These are phyloP conservation scores for Stratiomys singularior DNA, from an alignment of 2,888 invertebrate species.

Conservation along the genomic window DNA sequence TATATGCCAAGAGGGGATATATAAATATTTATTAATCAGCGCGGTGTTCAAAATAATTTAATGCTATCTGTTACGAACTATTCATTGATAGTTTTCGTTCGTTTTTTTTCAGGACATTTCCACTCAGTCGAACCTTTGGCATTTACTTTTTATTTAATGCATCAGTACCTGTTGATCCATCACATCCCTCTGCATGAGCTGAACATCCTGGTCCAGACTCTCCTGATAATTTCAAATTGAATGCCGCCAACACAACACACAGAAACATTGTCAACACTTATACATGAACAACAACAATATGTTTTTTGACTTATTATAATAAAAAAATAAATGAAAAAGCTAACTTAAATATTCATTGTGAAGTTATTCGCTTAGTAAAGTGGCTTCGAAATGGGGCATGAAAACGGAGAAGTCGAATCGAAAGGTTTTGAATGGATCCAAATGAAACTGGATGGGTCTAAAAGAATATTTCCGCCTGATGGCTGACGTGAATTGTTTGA, in stretches of 20 bases:
- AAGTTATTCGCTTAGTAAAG: background rate
- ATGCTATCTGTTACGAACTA: constrained; percentile 4
- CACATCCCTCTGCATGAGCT: constrained; percentile 93
- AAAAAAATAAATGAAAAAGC: constrained; percentile 11
- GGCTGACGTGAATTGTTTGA: too few relatives aligned
- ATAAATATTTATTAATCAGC: background rate
- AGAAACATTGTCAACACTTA: constrained; percentile 62
- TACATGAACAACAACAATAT: constrained; percentile 49
- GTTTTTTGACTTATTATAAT: constrained; percentile 15
- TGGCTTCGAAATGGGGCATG: too few relatives aligned
- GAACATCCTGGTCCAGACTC: constrained; percentile 90
- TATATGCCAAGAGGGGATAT: constrained; percentile 30
- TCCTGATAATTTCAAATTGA: constrained; percentile 63
- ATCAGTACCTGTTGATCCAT: constrained; percentile 85
- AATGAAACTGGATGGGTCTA: too few relatives aligned
- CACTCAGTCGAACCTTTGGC: background rate
- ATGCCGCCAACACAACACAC: constrained; percentile 71
- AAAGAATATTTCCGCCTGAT: too few relatives aligned
- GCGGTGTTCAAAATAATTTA: background rate
- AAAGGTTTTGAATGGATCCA: too few relatives aligned
- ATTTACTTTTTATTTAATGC: constrained; percentile 45
- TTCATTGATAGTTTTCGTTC: background rate
- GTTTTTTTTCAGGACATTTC: constrained; percentile 2
- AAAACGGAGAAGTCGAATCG: too few relatives aligned
- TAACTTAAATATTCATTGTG: background rate